phyloP scores from a whole-genome alignment of 2,888 invertebrate genomes.

The Dicyrtomina minuta region DNA sequence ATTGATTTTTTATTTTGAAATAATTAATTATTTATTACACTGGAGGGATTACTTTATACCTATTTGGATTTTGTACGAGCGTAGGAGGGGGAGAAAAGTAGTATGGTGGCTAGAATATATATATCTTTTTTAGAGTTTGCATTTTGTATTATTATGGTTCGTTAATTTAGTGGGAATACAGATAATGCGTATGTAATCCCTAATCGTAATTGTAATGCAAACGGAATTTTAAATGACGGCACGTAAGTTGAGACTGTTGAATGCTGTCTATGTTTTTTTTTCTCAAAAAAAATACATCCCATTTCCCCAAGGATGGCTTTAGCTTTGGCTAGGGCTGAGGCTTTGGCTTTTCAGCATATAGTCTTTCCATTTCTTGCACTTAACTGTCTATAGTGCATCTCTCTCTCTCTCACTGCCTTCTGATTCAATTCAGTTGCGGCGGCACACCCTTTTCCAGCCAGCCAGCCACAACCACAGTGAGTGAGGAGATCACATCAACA shows the following conservation, averaged over 20 bases:
- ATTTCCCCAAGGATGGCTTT: slow-evolving; percentile 32
- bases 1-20: no score
- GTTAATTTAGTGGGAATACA: no score
- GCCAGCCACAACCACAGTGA: not conserved
- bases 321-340: slow-evolving; percentile 19
- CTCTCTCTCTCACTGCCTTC: no score
- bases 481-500: slow-evolving; percentile 24
- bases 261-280: not conserved
- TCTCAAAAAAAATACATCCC: slow-evolving; percentile 21
- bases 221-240: slow-evolving; percentile 25
- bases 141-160: no score
- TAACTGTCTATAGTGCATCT: no score
- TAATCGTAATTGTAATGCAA: slow-evolving; percentile 9
- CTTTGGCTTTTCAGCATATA: no score
- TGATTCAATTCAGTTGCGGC: slow-evolving; percentile 29
- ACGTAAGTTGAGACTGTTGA: not conserved
- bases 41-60: no score
- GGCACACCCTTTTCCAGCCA: slow-evolving; percentile 36
- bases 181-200: no score
- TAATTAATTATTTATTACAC: no score
- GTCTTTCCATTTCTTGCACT: no score
- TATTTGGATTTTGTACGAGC: not conserved
- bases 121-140: no score
- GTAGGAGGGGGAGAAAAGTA: not conserved
- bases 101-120: no score